Conservation (phyloP, 92 coral and sea anemone genomes). For the Ricordea florida region DNA sequence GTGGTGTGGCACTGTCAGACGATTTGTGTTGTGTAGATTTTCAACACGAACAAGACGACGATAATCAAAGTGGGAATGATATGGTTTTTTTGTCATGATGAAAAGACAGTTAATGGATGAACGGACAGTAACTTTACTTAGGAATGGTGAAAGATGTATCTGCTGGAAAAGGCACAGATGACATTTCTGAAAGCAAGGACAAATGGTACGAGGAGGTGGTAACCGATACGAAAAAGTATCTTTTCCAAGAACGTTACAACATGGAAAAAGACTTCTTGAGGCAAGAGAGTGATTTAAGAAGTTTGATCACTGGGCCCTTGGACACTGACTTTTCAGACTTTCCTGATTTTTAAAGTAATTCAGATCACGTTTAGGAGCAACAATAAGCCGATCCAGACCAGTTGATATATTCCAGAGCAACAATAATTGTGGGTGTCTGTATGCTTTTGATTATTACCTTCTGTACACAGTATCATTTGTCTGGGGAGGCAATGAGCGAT, state of each 20-base stretch:
- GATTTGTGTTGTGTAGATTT: neutral
- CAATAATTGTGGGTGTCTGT: neutral
- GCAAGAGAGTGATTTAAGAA: neutral
- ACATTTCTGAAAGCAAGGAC: neutral
- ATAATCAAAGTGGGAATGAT: too few species aligned
- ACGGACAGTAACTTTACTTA: neutral
- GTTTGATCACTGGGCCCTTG: neutral
- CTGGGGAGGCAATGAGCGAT: neutral
- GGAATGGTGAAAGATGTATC: conserved; percentile 2
- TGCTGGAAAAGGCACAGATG: neutral
- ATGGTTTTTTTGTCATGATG: neutral
- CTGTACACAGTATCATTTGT: neutral
- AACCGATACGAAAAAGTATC: neutral
- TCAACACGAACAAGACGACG: neutral
- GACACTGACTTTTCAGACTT: neutral
- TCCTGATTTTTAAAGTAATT: neutral
- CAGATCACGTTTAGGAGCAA: neutral
- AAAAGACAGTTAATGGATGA: neutral
- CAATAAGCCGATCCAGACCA: neutral
- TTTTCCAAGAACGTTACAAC: neutral
- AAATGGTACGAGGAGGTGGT: neutral
- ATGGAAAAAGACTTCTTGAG: neutral
- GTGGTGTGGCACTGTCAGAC: neutral
- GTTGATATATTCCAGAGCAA: neutral
- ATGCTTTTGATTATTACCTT: neutral